phyloP scores from a whole-genome alignment of 2,113 vertebrate genomes.

The Coreoperca whiteheadi region DNA sequence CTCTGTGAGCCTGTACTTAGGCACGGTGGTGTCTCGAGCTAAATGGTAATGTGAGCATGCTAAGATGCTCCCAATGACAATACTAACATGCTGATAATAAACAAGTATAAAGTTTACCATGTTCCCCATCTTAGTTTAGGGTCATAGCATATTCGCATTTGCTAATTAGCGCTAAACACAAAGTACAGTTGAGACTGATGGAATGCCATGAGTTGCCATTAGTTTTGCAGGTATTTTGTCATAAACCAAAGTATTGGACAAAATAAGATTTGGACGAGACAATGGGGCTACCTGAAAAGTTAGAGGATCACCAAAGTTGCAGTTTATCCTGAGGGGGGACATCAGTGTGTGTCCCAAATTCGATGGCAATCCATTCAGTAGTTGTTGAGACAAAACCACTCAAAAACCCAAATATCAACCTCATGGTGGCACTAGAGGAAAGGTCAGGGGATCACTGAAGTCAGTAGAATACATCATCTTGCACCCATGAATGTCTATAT shows the following conservation, averaged over 20 bases:
- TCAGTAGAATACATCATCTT: neutral
- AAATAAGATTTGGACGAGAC: neutral
- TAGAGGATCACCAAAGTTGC: neutral
- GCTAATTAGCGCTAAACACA: neutral
- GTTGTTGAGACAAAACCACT: neutral
- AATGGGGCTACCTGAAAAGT: neutral
- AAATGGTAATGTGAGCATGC: neutral
- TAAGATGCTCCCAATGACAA: neutral
- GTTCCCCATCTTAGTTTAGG: neutral
- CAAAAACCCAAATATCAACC: neutral
- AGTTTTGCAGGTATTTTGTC: neutral
- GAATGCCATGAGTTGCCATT: neutral
- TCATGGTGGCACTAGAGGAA: neutral
- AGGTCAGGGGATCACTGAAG: neutral
- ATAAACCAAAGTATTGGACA: too few species aligned
- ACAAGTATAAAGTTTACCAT: neutral
- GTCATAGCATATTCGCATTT: neutral
- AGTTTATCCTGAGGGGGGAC: too few species aligned
- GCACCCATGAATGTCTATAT: neutral
- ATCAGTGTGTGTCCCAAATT: neutral
- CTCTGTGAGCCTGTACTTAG: too few species aligned
- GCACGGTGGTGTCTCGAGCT: neutral
- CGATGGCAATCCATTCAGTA: too few species aligned
- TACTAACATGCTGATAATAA: neutral
- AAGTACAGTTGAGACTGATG: neutral